Conservation (phyloP, 2,113 vertebrate genomes). For the Sceloporus tristichus region DNA sequence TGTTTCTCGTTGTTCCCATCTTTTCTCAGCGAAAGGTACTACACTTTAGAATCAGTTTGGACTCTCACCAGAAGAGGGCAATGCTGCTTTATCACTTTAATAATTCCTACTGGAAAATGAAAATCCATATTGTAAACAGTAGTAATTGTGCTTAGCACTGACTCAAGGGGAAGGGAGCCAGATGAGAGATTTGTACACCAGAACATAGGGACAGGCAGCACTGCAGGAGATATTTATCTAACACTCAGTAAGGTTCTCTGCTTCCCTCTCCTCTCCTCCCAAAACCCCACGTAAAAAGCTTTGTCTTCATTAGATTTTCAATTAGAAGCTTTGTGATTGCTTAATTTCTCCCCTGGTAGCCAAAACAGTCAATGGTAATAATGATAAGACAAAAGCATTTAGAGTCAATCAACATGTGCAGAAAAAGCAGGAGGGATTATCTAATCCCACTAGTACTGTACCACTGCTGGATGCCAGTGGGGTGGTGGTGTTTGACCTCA, state of each 20-base stretch:
- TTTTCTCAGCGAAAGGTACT: neutral
- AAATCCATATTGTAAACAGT: neutral
- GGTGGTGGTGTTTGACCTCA: neutral
- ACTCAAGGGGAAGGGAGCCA: neutral
- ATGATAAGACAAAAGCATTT: neutral
- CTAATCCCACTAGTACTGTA: neutral
- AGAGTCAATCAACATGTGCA: neutral
- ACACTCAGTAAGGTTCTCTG: neutral
- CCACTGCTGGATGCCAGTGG: neutral
- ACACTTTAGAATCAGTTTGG: neutral
- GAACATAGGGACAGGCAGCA: neutral
- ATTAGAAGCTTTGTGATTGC: conserved; percentile 11
- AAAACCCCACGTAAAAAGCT: neutral
- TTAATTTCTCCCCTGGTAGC: neutral
- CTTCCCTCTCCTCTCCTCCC: neutral
- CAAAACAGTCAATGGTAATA: neutral
- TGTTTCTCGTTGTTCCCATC: neutral
- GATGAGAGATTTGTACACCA: neutral
- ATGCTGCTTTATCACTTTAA: neutral
- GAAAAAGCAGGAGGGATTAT: neutral
- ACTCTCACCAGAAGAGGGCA: conserved; percentile 19
- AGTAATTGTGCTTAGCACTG: neutral
- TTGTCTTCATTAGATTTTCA: conserved; percentile 19
- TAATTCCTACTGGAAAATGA: neutral
- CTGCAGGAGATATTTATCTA: conserved; percentile 12